phyloP scores from a whole-genome alignment of 2,113 vertebrate species.

The Ptilorrhoa leucosticta region DNA sequence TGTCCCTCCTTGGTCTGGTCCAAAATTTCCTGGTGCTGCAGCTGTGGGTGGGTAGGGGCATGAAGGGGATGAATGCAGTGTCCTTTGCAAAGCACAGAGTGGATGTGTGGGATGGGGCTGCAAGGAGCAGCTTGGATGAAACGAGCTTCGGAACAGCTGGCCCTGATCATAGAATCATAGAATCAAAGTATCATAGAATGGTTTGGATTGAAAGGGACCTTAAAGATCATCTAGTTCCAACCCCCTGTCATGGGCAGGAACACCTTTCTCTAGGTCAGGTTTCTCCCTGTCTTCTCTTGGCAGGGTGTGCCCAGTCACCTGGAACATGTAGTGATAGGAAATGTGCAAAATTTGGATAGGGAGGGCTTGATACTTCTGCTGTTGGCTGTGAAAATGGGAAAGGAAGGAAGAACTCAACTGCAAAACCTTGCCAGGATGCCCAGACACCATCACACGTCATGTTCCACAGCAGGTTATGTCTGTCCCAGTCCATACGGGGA shows the following conservation, averaged over 20 bases:
- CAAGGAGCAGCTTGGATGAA: not conserved
- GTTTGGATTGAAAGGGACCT: not conserved
- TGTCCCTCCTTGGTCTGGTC: not conserved
- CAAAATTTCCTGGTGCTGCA: not conserved
- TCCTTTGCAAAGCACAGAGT: not conserved
- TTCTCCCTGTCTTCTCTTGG: not conserved
- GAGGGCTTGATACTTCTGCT: not conserved
- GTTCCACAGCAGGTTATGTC: not conserved
- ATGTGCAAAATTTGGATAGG: not conserved
- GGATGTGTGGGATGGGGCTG: fast-evolving
- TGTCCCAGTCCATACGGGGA: not conserved
- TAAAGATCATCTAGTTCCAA: not conserved
- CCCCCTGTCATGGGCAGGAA: not conserved
- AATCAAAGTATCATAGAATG: not conserved
- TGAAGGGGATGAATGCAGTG: fast-evolving
- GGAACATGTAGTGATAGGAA: not conserved
- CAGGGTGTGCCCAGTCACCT: not conserved
- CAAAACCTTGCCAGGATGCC: not conserved
- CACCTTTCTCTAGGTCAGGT: not conserved
- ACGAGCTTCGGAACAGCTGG: fast-evolving
- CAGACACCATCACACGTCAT: not conserved
- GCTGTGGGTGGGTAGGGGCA: not conserved
- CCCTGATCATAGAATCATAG: not conserved
- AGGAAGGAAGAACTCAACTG: not conserved
- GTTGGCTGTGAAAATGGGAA: not conserved